Evolutionary conservation across 2,797 vertebrate species (phyloP).

Genomic region (Eospalax fontanierii): DNA sequence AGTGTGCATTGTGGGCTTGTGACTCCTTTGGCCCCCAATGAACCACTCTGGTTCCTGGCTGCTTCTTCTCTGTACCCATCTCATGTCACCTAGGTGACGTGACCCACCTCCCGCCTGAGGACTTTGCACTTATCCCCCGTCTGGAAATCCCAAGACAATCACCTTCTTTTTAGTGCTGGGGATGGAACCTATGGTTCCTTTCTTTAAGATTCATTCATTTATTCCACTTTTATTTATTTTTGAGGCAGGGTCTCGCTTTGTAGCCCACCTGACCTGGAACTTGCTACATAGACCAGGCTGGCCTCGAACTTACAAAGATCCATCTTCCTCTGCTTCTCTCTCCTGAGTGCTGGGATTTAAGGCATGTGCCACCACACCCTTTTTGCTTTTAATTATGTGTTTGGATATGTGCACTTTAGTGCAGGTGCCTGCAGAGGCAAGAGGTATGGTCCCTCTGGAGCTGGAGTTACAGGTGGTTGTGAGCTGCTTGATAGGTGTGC

Average conservation of each 20-base stretch:
- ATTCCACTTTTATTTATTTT: not conserved
- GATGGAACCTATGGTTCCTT: not conserved
- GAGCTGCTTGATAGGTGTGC: not conserved
- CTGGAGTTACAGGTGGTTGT: not conserved
- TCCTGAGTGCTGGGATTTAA: not conserved
- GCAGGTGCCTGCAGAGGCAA: not conserved
- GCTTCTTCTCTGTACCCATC: not conserved
- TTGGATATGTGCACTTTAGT: not conserved
- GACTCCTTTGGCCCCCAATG: not conserved
- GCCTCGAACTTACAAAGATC: not conserved
- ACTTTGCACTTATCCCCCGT: not conserved
- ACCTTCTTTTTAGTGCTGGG: not conserved
- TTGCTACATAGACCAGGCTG: not conserved
- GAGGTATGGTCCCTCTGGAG: not conserved
- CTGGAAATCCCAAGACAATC: no score
- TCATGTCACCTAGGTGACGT: accelerated
- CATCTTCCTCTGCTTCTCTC: no score
- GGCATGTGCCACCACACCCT: not conserved
- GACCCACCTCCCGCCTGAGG: no score
- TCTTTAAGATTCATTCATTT: no score
- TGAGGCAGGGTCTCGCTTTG: not conserved
- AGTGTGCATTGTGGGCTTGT: not conserved
- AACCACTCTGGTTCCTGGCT: not conserved
- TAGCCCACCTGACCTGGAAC: not conserved
- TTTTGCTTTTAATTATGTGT: not conserved